Percentiles rank a stretch among this genome's conserved stretches.
Evolutionary conservation across 2,888 invertebrate species (phyloP).

Genomic region (Entomobrya multifasciata): DNA sequence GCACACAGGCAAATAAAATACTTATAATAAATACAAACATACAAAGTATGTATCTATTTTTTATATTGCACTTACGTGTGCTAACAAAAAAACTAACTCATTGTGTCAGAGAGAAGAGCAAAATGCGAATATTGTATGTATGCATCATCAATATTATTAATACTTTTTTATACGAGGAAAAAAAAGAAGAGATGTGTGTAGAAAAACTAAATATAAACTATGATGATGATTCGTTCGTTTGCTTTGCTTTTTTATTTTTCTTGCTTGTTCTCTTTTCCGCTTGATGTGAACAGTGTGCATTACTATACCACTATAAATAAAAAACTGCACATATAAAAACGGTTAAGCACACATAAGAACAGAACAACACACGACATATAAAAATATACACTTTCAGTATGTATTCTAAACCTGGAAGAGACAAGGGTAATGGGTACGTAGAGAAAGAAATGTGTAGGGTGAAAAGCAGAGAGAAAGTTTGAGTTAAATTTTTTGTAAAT

Average conservation of each 20-base stretch:
- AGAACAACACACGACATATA: too few species aligned
- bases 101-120: constrained; percentile 13
- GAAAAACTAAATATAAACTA: constrained; percentile 44
- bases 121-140: too few species aligned
- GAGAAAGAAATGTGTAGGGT: not conserved
- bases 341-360: constrained; percentile 63
- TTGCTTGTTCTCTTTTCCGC: constrained; percentile 63
- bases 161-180: constrained; percentile 23
- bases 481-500: constrained; percentile 67
- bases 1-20: constrained; percentile 58
- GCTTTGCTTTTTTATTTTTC: constrained; percentile 62
- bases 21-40: constrained; percentile 54
- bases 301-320: constrained; percentile 26
- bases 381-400: too few species aligned
- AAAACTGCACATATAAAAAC: constrained; percentile 59
- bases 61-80: constrained; percentile 43
- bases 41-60: constrained; percentile 41
- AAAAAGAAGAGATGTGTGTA: not conserved
- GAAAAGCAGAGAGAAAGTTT: constrained; percentile 59
- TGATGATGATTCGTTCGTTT: constrained; percentile 61
- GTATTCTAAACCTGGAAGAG: too few species aligned
- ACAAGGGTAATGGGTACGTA: constrained; percentile 26
- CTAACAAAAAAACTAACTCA: constrained; percentile 27
- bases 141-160: constrained; percentile 43
- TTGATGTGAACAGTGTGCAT: constrained; percentile 28